Evolutionary conservation across 2,113 vertebrate species (phyloP), one percentile per base, ranked within the genome.

Genomic region (Tetrao urogallus): DNA sequence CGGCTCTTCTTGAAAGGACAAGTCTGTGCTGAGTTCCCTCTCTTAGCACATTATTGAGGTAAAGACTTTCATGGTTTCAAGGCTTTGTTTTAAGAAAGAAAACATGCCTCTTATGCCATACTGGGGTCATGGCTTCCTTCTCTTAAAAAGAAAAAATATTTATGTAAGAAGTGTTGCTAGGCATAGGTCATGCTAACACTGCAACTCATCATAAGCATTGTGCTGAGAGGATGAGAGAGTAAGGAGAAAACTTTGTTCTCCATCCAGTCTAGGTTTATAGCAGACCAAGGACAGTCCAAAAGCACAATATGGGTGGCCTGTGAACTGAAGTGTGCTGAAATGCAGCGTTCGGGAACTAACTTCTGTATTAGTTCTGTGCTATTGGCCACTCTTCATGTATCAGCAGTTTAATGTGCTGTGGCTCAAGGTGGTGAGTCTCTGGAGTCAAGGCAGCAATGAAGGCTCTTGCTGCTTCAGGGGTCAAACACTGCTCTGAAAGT

Each of bases 221-320:
- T 1, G 2, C 43, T 10, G 5, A 38, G n/a, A 74, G 34, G 11
- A 20, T 56, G 43, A 50, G 20, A 34, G 66, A 79, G 30, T 0
- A 0, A 54, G 24, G 61, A 43, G 56, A 1, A 6, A 78, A 8
- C 19, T 63, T 66, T 65, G 13, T 38, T 75, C 36, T 87, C 45
- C 30, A 75, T 87, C 45, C 54, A 73, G 78, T 50, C 47, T n/a
- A 57, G 73, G 56, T 90, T 92, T 92, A 86, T 32, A 73, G 88
- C 54, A 75, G 63, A 71, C 22, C 43, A 80, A 77, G 69, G 78
- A 60, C 67, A 80, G 54, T 28, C 82, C 38, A 72, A 74, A 88
- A 83, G 56, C 22, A 64, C 63, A 36, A 30, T 83, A 77, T 1
- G 15, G 65, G 80, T 91, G 85, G 90, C 64, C 71, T 89, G 74